Evolutionary conservation across 2,113 vertebrate species (phyloP).

Genomic region (Channa argus): DNA sequence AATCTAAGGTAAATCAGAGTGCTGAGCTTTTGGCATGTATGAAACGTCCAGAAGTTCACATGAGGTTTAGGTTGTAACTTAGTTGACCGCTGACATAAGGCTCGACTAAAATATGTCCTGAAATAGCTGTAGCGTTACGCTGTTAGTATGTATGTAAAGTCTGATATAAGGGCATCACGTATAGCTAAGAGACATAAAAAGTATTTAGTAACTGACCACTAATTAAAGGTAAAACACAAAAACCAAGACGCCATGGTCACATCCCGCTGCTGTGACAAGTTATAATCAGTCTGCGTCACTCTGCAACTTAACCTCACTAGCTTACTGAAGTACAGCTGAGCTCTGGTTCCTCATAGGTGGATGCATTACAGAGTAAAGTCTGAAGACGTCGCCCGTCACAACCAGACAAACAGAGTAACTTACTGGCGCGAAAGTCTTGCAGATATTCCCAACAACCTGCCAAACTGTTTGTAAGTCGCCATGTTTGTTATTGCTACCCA

Average conservation of each 20-base stretch:
- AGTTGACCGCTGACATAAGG: no score
- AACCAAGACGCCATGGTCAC: not conserved
- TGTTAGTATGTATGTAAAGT: no score
- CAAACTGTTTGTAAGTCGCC: conserved; percentile 72
- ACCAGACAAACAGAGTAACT: conserved; percentile 36
- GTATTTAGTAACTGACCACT: no score
- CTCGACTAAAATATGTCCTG: no score
- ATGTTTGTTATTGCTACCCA: conserved; percentile 75
- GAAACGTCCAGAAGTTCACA: no score
- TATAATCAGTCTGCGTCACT: conserved; percentile 46
- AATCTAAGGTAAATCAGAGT: no score
- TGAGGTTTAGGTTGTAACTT: no score
- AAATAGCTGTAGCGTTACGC: no score
- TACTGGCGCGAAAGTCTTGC: conserved; percentile 65
- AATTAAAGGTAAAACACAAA: not conserved
- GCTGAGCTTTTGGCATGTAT: no score
- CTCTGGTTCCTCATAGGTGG: not conserved
- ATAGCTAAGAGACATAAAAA: no score
- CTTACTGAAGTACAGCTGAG: not conserved
- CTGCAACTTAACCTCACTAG: not conserved
- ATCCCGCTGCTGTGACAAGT: not conserved
- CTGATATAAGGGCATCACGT: no score
- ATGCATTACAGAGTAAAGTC: not conserved
- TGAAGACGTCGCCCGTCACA: not conserved
- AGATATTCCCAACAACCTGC: conserved; percentile 61